These are phyloP conservation scores for Saccopteryx leptura DNA, from an alignment of 2,113 vertebrate species.

Conservation along the genomic window DNA sequence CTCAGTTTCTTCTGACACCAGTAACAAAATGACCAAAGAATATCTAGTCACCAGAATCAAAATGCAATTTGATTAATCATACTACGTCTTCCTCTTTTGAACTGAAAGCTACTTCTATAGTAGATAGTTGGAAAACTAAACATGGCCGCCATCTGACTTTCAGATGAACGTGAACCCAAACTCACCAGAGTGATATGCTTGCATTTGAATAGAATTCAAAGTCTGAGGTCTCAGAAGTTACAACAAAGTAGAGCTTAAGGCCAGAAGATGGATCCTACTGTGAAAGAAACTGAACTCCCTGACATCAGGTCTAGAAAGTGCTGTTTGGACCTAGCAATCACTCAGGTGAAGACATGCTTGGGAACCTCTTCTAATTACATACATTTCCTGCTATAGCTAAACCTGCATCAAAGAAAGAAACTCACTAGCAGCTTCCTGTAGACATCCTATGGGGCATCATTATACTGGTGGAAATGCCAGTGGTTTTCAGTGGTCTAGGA, in stretches of 20 bases:
- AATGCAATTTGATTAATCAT: conserved; percentile 46
- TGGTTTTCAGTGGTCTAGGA: conserved; percentile 30
- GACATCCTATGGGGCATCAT: neutral
- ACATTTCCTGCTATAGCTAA: conserved; percentile 9
- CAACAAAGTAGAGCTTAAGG: neutral
- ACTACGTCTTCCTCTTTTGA: neutral
- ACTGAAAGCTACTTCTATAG: neutral
- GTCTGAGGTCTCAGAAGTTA: neutral
- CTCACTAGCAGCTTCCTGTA: neutral
- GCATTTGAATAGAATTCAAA: neutral
- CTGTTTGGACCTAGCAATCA: neutral
- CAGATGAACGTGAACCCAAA: neutral
- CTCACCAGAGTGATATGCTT: neutral
- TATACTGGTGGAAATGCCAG: neutral
- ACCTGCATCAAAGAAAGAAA: conserved; percentile 20
- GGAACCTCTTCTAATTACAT: neutral
- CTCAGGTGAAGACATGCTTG: neutral
- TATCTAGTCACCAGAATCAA: conserved; percentile 4
- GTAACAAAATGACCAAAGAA: conserved; percentile 46
- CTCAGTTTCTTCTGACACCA: neutral
- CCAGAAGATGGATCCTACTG: neutral
- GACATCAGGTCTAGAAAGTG: neutral
- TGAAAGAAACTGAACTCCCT: neutral
- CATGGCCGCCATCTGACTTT: conserved; percentile 9
- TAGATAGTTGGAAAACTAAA: neutral